These are phyloP conservation scores for Orchesellides sinensis DNA, from an alignment of 2,888 invertebrate genomes.

Conservation along the genomic window DNA sequence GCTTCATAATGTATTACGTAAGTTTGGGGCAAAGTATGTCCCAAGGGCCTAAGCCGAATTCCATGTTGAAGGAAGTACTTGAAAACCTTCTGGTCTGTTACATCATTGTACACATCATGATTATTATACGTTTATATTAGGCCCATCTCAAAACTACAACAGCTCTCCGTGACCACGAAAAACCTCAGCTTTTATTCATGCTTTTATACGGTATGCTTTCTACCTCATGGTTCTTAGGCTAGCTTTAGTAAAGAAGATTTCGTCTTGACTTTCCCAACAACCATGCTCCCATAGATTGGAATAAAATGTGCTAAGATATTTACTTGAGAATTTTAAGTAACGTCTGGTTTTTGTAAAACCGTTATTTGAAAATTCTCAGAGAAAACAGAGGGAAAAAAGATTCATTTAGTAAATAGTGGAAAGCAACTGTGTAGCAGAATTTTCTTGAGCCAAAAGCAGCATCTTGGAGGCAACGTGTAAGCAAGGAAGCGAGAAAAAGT, in stretches of 20 bases:
- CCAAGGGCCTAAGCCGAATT: conserved; percentile 67
- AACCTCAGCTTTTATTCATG: conserved; percentile 24
- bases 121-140: conserved; percentile 4
- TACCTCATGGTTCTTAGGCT: background rate
- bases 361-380: background rate
- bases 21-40: conserved; percentile 37
- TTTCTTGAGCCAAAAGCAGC: conserved; percentile 6
- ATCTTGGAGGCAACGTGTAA: background rate
- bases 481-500: conserved; percentile 39
- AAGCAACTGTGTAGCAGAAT: background rate
- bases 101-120: background rate
- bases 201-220: background rate
- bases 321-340: background rate
- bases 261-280: background rate
- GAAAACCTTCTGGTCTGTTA: conserved; percentile 27
- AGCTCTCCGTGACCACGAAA: background rate
- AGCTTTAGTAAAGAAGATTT: background rate
- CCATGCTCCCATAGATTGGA: background rate
- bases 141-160: background rate
- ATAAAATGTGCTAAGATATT: background rate
- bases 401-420: conserved; percentile 19
- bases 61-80: conserved; percentile 63
- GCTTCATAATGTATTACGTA: conserved; percentile 23
- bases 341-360: background rate
- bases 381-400: conserved; percentile 2